Evolutionary conservation across 2,113 vertebrate genomes (phyloP), one percentile per base, ranked within the genome.

Genomic region (Poeciliopsis prolifica): DNA sequence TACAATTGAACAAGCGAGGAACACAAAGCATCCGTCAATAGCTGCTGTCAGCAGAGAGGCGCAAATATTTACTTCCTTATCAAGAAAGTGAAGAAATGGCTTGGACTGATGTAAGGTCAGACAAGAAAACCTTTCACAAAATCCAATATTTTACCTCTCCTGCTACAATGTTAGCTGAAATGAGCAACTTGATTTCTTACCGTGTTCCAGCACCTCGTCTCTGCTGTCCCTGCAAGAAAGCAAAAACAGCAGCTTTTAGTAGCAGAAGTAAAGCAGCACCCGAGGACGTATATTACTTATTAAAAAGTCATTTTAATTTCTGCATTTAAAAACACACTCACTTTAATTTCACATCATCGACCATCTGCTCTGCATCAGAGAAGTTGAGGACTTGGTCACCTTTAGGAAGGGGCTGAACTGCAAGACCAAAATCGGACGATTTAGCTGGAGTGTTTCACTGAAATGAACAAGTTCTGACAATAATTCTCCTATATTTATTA

Each of bases 331-430:
- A 22, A 26, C 1, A 14, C 13, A 82, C 95, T 93, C 94, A 98
- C 97, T 97, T 98, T 82, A 98, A 94, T 75, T 98, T 98, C 71
- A 91, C 95, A 77, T 98, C 97, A 29, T 98, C 97, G 2, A 98
- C 95, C 95, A 97, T 95, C 91, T 98, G 97, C 89, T 98, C 97
- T 0, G 97, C 97, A 5, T 98, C 97, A 0, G 97, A 98, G 83
- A 98, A 98, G 90, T 98, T 98, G 42, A 98, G 94, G 78, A 98
- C 96, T 81, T 98, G 97, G 89, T 98, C 97, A 24, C 97, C 97
- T 92, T 98, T 98, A 60, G 97, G 97, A 71, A 98, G 91, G 12
- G 97, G 97, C 92, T 98, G 97, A 85, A 98, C 97, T 98, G 93
- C 77, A 94, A 88, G 54, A 77, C 44, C 10, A 88, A 6, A 91